Evolutionary conservation across 2,113 vertebrate species (phyloP).

Genomic region (Morone chrysops): DNA sequence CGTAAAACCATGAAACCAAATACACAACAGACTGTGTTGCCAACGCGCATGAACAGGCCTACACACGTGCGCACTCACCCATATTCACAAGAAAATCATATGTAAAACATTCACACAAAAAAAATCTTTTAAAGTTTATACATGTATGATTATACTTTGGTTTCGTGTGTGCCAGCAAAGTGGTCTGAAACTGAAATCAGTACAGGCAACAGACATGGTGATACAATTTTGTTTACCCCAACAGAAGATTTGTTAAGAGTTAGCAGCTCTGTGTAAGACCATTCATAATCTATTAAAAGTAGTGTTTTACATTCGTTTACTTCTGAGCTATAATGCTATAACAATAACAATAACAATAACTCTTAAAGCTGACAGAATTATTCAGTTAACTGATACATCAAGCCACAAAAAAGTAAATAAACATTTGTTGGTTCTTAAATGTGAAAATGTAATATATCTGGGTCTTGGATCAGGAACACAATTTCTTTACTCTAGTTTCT

Average conservation of each 20-base stretch:
- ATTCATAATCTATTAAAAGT: background rate
- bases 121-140: conserved; percentile 25
- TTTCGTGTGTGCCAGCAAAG: background rate
- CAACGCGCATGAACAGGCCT: conserved; percentile 6
- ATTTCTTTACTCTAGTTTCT: background rate
- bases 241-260: background rate
- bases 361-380: background rate
- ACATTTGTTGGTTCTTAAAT: background rate
- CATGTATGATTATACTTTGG: conserved; percentile 7
- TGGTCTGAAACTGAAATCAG: background rate
- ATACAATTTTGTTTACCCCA: background rate
- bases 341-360: background rate
- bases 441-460: background rate
- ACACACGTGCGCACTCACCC: background rate
- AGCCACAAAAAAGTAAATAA: background rate
- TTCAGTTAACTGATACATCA: background rate
- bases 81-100: background rate
- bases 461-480: background rate
- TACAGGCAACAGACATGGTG: background rate
- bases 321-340: background rate
- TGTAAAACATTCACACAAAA: background rate
- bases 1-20: conserved; percentile 22
- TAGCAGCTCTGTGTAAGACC: background rate
- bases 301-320: background rate
- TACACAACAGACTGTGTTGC: background rate